phyloP scores from a whole-genome alignment of 1,140 invertebrate species.

The Caenorhabditis brenneri region DNA sequence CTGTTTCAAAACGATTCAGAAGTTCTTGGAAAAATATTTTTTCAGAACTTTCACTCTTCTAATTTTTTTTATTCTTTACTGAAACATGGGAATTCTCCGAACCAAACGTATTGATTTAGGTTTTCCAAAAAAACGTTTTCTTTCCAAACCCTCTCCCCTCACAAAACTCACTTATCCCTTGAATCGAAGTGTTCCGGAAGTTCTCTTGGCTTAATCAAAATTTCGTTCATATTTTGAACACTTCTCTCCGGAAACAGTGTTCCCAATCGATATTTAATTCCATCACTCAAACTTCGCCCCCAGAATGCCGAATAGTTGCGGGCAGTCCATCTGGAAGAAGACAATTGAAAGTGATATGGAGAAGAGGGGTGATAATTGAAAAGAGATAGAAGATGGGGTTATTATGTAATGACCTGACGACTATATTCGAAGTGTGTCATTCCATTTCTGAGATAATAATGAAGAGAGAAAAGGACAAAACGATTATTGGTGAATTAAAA shows the following conservation, averaged over 20 bases:
- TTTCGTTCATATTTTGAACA: constrained; percentile 73
- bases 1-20: too few relatives aligned
- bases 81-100: too few relatives aligned
- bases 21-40: too few relatives aligned
- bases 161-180: constrained; percentile 79
- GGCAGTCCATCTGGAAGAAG: constrained; percentile 77
- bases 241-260: constrained; percentile 73
- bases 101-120: too few relatives aligned
- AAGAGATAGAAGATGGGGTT: not conserved
- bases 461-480: not conserved
- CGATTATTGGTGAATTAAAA: constrained; percentile 6
- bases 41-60: too few relatives aligned
- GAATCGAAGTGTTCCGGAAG: constrained; percentile 79
- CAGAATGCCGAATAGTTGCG: constrained; percentile 83
- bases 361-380: not conserved
- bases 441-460: not conserved
- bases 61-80: too few relatives aligned
- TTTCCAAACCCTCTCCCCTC: constrained; percentile 59
- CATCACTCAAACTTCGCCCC: constrained; percentile 82
- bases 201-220: constrained; percentile 70
- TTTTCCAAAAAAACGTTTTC: not conserved
- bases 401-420: too few relatives aligned
- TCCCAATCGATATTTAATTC: constrained; percentile 79
- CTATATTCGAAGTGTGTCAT: too few relatives aligned
- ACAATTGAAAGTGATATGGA: not conserved